Base-by-base conservation (phyloP, 2,797 vertebrate species). In the Semaprochilodus insignis region DNA sequence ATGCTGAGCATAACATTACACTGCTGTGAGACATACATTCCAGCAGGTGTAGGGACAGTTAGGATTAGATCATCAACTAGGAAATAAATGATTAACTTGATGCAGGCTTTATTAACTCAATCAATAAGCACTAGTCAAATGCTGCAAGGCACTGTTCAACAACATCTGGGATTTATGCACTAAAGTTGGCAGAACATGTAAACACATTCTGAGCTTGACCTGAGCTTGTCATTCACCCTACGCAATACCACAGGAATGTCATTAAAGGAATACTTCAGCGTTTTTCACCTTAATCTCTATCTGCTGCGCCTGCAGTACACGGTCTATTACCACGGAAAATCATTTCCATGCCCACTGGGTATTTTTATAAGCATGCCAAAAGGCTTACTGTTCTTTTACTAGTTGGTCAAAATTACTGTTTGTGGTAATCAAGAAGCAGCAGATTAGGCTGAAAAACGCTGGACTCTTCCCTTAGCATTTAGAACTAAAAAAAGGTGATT, bases 121-220 rank as follows among this genome's bases (percentile, higher is more conserved):
- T 13, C 21, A 6, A n/a, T 8, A 36, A 44, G 15, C 57, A 60
- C 19, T 36, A 48, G n/a, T 62, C 59, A 36, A 62, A 60, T 6
- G 8, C 74, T 76, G 57, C 57, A 62, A 76, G 74, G 74, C 57
- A 62, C 74, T 48, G 57, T 62, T 76, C 74, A 76, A 76, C 15
- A 17, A 76, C 13, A 23, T 40, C 52, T 31, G 23, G 10, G 54
- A 40, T 75, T 75, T 60, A 76, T 57, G 31, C 21, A 40, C 74
- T 62, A 60, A 74, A 74, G n/a, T n/a, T 40, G 13, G 1, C 70
- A 72, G 25, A 72, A 75, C 31, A 74, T 60, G 55, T 60, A 36
- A 75, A 75, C 73, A 60, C 73, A 60, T 75, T 62, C 55, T 48
- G n/a, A 62, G 74, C 74, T 76, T 76, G 14, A 63, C 74, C 57